Evolutionary conservation across 1,140 invertebrate species (phyloP).

Genomic region (Heterodera schachtii): DNA sequence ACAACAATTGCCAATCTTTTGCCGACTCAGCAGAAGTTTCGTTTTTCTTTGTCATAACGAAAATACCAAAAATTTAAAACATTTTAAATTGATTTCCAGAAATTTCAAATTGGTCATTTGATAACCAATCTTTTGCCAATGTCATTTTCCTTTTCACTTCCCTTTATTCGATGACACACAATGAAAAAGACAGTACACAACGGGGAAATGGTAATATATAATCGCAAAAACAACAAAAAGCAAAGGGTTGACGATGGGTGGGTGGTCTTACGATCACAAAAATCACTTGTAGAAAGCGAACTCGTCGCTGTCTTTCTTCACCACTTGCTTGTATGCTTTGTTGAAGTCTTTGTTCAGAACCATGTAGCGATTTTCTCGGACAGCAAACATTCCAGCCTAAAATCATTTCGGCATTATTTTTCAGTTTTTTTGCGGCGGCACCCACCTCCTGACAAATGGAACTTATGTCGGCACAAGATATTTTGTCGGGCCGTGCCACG

Average conservation of each 20-base stretch:
- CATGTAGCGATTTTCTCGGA: constrained; percentile 96
- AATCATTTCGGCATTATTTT: constrained; percentile 60
- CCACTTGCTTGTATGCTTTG: constrained; percentile 98
- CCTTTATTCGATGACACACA: no score
- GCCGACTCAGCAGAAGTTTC: no score
- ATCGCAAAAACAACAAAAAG: background rate
- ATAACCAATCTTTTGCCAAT: no score
- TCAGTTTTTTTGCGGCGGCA: constrained; percentile 29
- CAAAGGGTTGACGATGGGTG: no score
- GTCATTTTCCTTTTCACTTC: no score
- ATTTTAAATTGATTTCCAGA: no score
- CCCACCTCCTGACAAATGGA: constrained; percentile 91
- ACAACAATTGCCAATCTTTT: no score
- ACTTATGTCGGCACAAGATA: constrained; percentile 98
- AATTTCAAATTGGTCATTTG: no score
- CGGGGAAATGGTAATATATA: background rate
- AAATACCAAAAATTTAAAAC: no score
- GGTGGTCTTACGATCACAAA: no score
- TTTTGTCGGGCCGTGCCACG: constrained; percentile 94
- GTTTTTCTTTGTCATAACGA: no score
- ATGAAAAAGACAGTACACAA: no score
- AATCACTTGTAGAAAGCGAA: constrained; percentile 99
- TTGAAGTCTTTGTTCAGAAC: constrained; percentile 98
- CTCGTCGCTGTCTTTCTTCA: constrained; percentile 98
- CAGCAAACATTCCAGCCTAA: constrained; percentile 85